Evolutionary conservation across 2,888 invertebrate species (phyloP).

Genomic region (Campopleginae sp.): DNA sequence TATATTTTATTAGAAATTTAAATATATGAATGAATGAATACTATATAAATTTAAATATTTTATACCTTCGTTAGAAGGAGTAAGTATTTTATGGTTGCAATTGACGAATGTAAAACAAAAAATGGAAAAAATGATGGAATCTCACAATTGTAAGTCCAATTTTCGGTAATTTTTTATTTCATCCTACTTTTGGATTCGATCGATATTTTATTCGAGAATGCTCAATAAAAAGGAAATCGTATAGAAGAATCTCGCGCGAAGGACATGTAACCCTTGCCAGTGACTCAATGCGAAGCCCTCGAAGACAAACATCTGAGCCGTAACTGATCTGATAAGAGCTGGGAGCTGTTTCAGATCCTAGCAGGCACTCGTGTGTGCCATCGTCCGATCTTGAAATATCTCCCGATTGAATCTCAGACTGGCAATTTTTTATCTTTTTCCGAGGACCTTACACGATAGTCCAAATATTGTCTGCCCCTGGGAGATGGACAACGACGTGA

Average conservation of each 20-base stretch:
- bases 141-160: neutral
- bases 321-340: neutral
- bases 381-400: neutral
- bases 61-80: no score
- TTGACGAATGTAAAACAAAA: neutral
- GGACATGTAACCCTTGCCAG: neutral
- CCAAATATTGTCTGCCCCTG: neutral
- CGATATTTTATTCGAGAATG: neutral
- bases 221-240: neutral
- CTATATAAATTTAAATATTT: no score
- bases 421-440: neutral
- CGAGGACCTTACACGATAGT: neutral
- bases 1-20: no score
- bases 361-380: neutral
- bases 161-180: neutral
- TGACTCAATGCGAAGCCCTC: neutral
- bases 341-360: neutral
- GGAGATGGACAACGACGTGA: neutral
- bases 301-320: slow-evolving; percentile 4
- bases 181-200: neutral
- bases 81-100: neutral
- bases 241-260: neutral
- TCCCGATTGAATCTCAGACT: neutral
- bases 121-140: neutral
- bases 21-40: no score